Evolutionary conservation across 1,140 invertebrate genomes (phyloP), one percentile per base, ranked within the genome.

Genomic region (Lithobius niger): DNA sequence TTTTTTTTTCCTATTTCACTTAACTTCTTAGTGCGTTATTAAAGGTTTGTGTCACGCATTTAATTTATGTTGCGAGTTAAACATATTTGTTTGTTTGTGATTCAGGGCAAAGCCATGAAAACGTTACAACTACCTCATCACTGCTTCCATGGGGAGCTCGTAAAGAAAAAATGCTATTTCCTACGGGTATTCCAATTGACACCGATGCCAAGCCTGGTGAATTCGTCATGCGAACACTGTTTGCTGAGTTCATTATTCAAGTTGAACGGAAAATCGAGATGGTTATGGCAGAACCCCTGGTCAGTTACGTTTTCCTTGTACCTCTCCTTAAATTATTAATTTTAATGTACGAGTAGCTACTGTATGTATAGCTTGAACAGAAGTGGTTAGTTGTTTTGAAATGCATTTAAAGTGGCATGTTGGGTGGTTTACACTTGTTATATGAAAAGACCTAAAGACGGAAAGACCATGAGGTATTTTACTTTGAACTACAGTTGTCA

Each of bases 251-350:
- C 65, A 94, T 91, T 2, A 72, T 84, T 0, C 84, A 93, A 64
- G 88, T 89, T 2, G 92, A 96, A 62, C 86, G 85, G 65, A 97
- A 97, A 72, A 95, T 97, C 72, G 92, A 97, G 68, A 77, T 82
- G 61, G 89, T 97, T 4, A 88, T 98, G 79, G 77, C 83, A 54
- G 94, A 97, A 72, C 80, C 84, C 59, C 74, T 84, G 66, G 88
- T 88, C 76, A 68, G 67, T 64, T 19, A 44, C n/a, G n/a, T n/a
- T n/a, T n/a, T n/a, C n/a, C n/a, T n/a, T n/a, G n/a, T n/a, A n/a
- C n/a, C n/a, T n/a, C n/a, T n/a, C n/a, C n/a, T n/a, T n/a, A n/a
- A n/a, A n/a, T n/a, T n/a, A n/a, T n/a, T n/a, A n/a, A n/a, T n/a
- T n/a, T n/a, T n/a, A n/a, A n/a, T n/a, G n/a, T n/a, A n/a, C n/a